Percentiles rank a stretch among this genome's conserved stretches.
These are phyloP conservation scores for Larimichthys crocea DNA, from an alignment of 2,113 vertebrate genomes.

Conservation along the genomic window DNA sequence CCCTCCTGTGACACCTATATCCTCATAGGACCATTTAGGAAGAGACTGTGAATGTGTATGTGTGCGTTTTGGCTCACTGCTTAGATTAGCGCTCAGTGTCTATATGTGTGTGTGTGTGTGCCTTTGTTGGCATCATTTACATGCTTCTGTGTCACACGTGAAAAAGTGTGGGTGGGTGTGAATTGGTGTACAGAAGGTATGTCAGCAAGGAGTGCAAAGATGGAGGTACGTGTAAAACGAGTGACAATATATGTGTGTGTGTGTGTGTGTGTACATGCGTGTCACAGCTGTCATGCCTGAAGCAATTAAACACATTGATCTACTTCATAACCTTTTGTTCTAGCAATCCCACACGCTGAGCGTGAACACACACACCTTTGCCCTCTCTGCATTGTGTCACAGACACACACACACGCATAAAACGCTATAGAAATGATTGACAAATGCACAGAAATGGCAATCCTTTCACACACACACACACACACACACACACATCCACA, in stretches of 20 bases:
- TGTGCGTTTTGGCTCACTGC: not conserved
- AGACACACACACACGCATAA: conserved; percentile 19
- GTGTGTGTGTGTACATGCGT: conserved; percentile 34
- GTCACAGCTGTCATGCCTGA: conserved; percentile 66
- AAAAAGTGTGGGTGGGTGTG: conserved; percentile 59
- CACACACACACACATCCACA: conserved; percentile 18
- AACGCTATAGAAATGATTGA: conserved; percentile 46
- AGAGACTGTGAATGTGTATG: conserved; percentile 26
- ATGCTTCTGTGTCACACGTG: conserved; percentile 54
- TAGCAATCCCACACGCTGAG: conserved; percentile 41
- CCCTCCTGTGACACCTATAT: conserved; percentile 55
- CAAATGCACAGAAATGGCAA: conserved; percentile 44
- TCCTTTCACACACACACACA: conserved; percentile 18
- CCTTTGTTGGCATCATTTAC: conserved; percentile 44
- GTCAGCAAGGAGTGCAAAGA: conserved; percentile 50
- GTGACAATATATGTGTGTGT: conserved; percentile 16
- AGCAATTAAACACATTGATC: conserved; percentile 67
- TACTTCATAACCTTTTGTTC: conserved; percentile 62
- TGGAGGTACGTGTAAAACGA: conserved; percentile 20
- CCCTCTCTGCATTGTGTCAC: conserved; percentile 50
- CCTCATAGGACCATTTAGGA: conserved; percentile 63
- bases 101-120: conserved; percentile 1
- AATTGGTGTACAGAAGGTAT: conserved; percentile 62
- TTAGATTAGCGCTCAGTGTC: conserved; percentile 15
- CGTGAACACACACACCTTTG: conserved; percentile 61